phyloP scores from a whole-genome alignment of 2,888 invertebrate species.

The Homarus gammarus region DNA sequence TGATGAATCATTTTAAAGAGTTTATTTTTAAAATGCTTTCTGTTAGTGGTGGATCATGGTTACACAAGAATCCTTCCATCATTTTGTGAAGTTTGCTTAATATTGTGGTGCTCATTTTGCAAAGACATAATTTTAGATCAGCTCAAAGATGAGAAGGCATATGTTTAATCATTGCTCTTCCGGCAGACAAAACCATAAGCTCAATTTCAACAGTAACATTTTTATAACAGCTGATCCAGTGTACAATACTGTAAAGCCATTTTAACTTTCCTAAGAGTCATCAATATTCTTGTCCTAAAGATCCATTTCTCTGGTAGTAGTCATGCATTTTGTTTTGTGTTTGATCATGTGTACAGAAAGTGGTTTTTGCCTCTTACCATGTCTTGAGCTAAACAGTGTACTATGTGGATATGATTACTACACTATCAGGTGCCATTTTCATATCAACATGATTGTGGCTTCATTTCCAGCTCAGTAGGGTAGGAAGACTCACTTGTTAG shows the following conservation, averaged over 20 bases:
- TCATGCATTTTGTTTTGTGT: neutral
- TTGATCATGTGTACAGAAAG: neutral
- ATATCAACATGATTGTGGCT: neutral
- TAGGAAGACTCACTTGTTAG: neutral
- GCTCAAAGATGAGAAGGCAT: slow-evolving; percentile 24
- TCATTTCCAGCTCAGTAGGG: neutral
- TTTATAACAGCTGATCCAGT: neutral
- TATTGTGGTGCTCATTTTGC: slow-evolving; percentile 45
- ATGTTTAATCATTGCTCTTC: neutral
- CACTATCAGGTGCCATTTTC: neutral
- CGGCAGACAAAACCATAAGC: slow-evolving; percentile 9
- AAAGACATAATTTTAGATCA: slow-evolving; percentile 44
- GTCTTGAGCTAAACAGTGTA: neutral
- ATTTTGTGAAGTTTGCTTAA: slow-evolving; percentile 10
- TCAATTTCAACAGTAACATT: slow-evolving; percentile 13
- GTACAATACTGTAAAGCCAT: slow-evolving; percentile 17
- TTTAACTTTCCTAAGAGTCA: neutral
- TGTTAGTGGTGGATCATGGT: slow-evolving; percentile 24
- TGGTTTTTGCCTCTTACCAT: neutral
- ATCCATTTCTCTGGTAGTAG: neutral
- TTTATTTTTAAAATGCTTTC: slow-evolving; percentile 9
- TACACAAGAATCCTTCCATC: neutral
- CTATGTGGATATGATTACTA: neutral
- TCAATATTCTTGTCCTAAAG: neutral
- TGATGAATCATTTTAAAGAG: neutral